phyloP scores from a whole-genome alignment of 1,140 invertebrate genomes.

The Yoshiicerus persimilis region DNA sequence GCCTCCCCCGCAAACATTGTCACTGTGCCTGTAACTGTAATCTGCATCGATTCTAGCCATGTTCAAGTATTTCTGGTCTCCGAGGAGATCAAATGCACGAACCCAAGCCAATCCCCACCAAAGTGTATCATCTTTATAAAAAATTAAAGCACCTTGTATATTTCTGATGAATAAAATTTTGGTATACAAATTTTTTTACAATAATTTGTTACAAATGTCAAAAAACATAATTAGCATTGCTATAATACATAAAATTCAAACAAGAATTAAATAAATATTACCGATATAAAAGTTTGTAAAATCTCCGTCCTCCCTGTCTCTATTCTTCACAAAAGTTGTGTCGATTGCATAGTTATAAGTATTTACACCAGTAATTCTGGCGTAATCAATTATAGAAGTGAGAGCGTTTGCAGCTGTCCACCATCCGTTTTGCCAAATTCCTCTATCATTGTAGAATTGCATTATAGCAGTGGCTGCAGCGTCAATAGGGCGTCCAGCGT shows the following conservation, averaged over 20 bases:
- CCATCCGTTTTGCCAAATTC: constrained; percentile 42
- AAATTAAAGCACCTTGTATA: not conserved
- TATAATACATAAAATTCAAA: no score
- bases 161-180: no score
- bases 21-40: constrained; percentile 34
- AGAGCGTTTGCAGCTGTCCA: constrained; percentile 46
- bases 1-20: constrained; percentile 42
- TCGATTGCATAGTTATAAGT: constrained; percentile 35
- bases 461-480: constrained; percentile 46
- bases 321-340: constrained; percentile 39
- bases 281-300: constrained; percentile 42
- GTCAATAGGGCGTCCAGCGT: constrained; percentile 8
- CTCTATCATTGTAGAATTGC: constrained; percentile 40
- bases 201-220: no score
- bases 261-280: not conserved
- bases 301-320: constrained; percentile 28
- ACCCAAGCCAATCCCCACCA: constrained; percentile 46
- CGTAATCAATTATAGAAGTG: constrained; percentile 41
- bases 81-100: constrained; percentile 34
- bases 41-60: constrained; percentile 42
- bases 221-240: no score
- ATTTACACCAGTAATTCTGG: not conserved
- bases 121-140: constrained; percentile 30
- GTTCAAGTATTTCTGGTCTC: constrained; percentile 40
- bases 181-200: no score